These are phyloP conservation scores for Hylyphantes graminicola DNA, from an alignment of 1,140 invertebrate genomes.

Conservation along the genomic window DNA sequence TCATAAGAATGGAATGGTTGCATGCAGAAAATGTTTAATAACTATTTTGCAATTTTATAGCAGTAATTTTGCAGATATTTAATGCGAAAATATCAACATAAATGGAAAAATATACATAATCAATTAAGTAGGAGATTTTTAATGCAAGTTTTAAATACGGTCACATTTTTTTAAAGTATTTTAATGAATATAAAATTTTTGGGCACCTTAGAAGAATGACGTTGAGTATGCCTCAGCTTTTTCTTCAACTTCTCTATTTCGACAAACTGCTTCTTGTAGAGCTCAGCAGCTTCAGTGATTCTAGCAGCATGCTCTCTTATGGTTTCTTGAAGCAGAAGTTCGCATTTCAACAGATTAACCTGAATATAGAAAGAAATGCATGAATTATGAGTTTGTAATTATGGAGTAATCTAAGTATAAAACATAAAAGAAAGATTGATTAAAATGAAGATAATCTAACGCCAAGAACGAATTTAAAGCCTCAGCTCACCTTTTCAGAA, in stretches of 20 bases:
- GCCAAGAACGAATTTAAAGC: too few relatives aligned
- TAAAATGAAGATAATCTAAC: too few relatives aligned
- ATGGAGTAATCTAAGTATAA: neutral
- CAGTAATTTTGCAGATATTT: neutral
- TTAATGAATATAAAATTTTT: neutral
- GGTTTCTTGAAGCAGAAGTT: neutral
- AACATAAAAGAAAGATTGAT: neutral
- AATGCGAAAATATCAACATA: neutral
- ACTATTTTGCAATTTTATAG: too few relatives aligned
- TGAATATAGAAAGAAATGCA: neutral
- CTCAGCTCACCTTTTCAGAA: too few relatives aligned
- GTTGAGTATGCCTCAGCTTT: slow-evolving; percentile 2
- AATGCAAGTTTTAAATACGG: too few relatives aligned
- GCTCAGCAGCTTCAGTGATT: neutral
- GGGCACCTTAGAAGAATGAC: neutral
- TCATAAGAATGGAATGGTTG: too few relatives aligned
- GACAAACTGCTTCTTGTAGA: slow-evolving; percentile 15
- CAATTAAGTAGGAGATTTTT: neutral
- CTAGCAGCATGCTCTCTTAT: neutral
- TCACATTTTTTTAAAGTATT: neutral
- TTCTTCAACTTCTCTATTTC: slow-evolving; percentile 22
- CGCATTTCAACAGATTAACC: neutral
- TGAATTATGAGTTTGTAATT: neutral
- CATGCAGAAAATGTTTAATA: too few relatives aligned
- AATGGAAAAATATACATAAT: neutral